Evolutionary conservation across 1,140 invertebrate species (phyloP), one percentile per base, ranked within the genome.

Genomic region (Hermetia illucens): DNA sequence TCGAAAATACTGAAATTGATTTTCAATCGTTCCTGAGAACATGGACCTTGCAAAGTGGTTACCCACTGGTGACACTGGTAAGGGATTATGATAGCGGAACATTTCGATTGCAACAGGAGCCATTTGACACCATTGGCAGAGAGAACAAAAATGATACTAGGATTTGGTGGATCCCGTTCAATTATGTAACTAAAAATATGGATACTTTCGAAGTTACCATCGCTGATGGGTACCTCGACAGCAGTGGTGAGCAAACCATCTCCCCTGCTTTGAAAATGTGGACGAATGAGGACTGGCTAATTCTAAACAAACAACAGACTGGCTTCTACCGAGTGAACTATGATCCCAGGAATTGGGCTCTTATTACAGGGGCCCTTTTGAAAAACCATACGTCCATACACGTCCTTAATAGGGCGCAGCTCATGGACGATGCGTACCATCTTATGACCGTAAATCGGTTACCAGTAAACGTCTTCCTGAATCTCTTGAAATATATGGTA

Each of bases 241-340:
- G 43, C 32, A 4, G 27, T 51, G 16, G 41, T 45, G 5, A 45
- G 55, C 5, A 42, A 55, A 9, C 36, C 6, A 25, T 25, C 24
- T 8, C 6, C 24, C 6, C 24, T n/a, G n/a, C n/a, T n/a, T n/a
- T n/a, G n/a, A n/a, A 25, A 25, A 36, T 53, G 29, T 19, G 55
- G 3, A 46, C 48, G 13, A n/a, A 51, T 6, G 53, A 57, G 19
- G 62, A 67, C 3, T 76, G 74, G 74, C 64, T 64, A 24, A 64
- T 76, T 9, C 34, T 76, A 1, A 76, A 77, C 43, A 65, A 73
- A 13, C 68, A 74, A 43, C 64, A 73, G 44, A 69, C 63, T 24
- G 75, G 75, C 18, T 78, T 71, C 40, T 79, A 77, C 45, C 66
- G 74, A 15, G 74, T 79, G 0, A 73, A 72, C 38, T 80, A 80